These are phyloP conservation scores for Chironomus tepperi DNA, from an alignment of 1,140 invertebrate species.

Conservation along the genomic window DNA sequence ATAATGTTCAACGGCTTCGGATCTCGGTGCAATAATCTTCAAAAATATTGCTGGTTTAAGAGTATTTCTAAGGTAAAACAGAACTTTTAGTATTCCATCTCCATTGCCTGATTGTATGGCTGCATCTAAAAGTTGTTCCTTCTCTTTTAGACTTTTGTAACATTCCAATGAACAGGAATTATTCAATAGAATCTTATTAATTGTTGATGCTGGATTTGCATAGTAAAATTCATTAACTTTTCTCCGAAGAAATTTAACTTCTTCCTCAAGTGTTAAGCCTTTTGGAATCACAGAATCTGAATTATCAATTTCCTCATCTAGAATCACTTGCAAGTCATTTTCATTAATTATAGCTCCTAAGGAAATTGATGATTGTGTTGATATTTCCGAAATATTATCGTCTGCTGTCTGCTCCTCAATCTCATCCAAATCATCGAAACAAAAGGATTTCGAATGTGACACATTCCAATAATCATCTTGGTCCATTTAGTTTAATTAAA, in stretches of 20 bases:
- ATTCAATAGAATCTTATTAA: conserved; percentile 43
- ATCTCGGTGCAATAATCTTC: conserved; percentile 42
- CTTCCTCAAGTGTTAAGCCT: conserved; percentile 25
- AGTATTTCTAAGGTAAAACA: conserved; percentile 47
- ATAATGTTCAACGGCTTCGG: conserved; percentile 47
- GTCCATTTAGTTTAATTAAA: conserved; percentile 20
- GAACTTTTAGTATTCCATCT: conserved; percentile 47
- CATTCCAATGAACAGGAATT: conserved; percentile 43
- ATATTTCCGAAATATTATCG: conserved; percentile 26
- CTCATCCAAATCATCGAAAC: conserved; percentile 35
- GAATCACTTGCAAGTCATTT: conserved; percentile 15
- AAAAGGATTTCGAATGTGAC: conserved; percentile 36
- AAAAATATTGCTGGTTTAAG: conserved; percentile 46
- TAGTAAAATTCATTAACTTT: conserved; percentile 36
- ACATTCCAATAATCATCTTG: conserved; percentile 38
- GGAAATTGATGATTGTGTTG: neutral
- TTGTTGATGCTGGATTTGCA: conserved; percentile 34
- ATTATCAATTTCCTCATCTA: conserved; percentile 22
- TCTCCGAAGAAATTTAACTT: conserved; percentile 26
- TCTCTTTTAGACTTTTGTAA: conserved; percentile 47
- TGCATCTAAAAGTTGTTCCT: conserved; percentile 47
- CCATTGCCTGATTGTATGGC: conserved; percentile 46
- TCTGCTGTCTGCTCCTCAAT: conserved; percentile 29
- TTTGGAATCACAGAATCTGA: conserved; percentile 23
- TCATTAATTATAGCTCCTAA: conserved; percentile 24